These are phyloP conservation scores for Hemicrepidius hirtus DNA, from an alignment of 2,888 invertebrate genomes.

Conservation along the genomic window DNA sequence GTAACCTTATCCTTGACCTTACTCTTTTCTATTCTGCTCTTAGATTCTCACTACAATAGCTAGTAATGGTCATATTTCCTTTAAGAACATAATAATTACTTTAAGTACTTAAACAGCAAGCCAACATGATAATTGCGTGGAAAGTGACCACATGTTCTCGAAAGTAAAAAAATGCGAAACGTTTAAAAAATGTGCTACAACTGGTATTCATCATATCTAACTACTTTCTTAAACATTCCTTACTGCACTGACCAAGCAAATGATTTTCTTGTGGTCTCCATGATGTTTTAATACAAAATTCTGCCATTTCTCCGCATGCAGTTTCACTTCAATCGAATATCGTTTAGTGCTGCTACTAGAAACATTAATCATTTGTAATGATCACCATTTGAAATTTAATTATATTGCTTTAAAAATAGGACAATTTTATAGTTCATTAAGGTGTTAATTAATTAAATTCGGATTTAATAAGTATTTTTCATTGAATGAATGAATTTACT, in stretches of 20 bases:
- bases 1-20: constrained; percentile 41
- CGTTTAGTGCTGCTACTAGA: too few species aligned
- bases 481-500: too few species aligned
- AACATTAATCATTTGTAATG: too few species aligned
- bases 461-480: too few species aligned
- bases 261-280: background rate
- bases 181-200: constrained; percentile 43
- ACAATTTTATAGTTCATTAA: too few species aligned
- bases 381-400: too few species aligned
- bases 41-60: constrained; percentile 3
- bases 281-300: too few species aligned
- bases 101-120: constrained; percentile 33
- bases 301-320: background rate
- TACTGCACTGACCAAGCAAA: constrained; percentile 3
- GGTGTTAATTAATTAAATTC: too few species aligned
- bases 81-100: constrained; percentile 34
- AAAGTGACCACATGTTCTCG: constrained; percentile 51
- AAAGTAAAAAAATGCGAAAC: constrained; percentile 39
- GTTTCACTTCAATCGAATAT: background rate
- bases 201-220: constrained; percentile 46
- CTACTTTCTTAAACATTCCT: constrained; percentile 45
- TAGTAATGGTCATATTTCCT: constrained; percentile 8
- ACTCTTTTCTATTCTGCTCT: background rate
- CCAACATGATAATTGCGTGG: constrained; percentile 49
- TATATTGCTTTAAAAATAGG: too few species aligned